Base-by-base conservation (phyloP, 2,888 invertebrate genomes). In the Cosmia pyralina region DNA sequence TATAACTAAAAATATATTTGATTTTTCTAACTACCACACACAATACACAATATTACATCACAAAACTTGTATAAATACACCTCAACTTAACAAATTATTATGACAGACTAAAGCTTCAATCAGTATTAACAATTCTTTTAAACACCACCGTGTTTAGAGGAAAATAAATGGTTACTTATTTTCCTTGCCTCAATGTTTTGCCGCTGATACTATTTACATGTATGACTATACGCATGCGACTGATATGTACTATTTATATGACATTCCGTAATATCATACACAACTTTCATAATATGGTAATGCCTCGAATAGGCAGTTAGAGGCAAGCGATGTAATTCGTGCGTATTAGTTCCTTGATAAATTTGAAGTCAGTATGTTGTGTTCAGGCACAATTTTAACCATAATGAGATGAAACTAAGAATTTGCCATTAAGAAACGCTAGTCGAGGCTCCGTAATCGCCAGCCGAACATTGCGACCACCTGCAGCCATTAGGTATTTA, bases 81-180 rank as follows among this genome's bases (percentile, higher is more conserved):
- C 50, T 55, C 28, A 13, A 65, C 52, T 62, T 57, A 53, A 53
- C 55, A 59, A 53, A 15, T 57, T 41, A 22, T 38, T 6, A 52
- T 22, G 2, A 22, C 53, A 19, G 52, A 75, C 44, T 65, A 38
- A 53, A 60, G 4, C 50, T 38, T 22, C 46, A 38, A 48, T 44
- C 15, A 44, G 19, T 11, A 55, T 38, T 52, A 44, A 10, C 13
- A 58, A 62, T 19, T 41, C 72, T 72, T 60, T 38, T 41, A 65
- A 15, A 58, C 50, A 44, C 10, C 11, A 34, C 17, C n/a, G 17
- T 57, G 55, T 41, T 44, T 22, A 50, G 50, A 69, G 80, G 81
- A 81, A 77, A 81, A 77, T 59, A 60, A 52, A 60, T 19, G 17
- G 48, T 59, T 13, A 59, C 11, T 71, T 65, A 76, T 77, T 77